Conservation (phyloP, 2,797 vertebrate genomes). For the Carapus acus region DNA sequence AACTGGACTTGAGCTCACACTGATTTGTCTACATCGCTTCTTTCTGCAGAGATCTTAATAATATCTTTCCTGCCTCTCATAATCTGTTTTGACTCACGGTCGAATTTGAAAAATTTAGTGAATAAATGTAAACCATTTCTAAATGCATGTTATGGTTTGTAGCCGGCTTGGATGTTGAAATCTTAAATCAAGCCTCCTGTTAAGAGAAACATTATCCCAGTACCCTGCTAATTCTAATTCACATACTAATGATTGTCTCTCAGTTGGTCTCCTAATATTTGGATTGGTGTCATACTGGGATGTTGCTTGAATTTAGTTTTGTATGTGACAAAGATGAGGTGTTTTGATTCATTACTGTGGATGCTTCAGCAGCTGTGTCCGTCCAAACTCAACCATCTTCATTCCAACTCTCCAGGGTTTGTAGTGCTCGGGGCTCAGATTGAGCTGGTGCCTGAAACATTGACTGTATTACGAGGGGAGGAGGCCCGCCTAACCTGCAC, state of each 20-base stretch:
- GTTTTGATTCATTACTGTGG: neutral
- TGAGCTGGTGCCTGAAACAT: constrained; percentile 42
- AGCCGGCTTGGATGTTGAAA: too few relatives aligned
- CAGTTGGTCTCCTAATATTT: neutral
- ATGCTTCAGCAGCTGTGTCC: neutral
- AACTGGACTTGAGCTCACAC: neutral
- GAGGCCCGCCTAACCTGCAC: constrained; percentile 56
- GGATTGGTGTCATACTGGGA: neutral
- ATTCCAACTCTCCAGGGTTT: neutral
- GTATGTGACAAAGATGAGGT: too few relatives aligned
- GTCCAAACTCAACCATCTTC: neutral
- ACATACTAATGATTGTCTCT: too few relatives aligned
- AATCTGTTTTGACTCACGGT: neutral
- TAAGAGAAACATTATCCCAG: too few relatives aligned
- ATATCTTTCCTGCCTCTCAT: neutral
- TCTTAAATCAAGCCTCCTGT: too few relatives aligned
- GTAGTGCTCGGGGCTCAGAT: constrained; percentile 26
- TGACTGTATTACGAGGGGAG: constrained; percentile 47
- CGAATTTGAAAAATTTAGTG: too few relatives aligned
- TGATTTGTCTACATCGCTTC: neutral
- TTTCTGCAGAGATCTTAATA: neutral
- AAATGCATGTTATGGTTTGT: too few relatives aligned
- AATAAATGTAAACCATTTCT: too few relatives aligned
- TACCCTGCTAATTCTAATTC: too few relatives aligned
- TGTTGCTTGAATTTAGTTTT: neutral